Percentiles rank a stretch among this genome's conserved stretches.
Evolutionary conservation across 1,140 invertebrate genomes (phyloP).

Genomic region (Arctopsyche grandis): DNA sequence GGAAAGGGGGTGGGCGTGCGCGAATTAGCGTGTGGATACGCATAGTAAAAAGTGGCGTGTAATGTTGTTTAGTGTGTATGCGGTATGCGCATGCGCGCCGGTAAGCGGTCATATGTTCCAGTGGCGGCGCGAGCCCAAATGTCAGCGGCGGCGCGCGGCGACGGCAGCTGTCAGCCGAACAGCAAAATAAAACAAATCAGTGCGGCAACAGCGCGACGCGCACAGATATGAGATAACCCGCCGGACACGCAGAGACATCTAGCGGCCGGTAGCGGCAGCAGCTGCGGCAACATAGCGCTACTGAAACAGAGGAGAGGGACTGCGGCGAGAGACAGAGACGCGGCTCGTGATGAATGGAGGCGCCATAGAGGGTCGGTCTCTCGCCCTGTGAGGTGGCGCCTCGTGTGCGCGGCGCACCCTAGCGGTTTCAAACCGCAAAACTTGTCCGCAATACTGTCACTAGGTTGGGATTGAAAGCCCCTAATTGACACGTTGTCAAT

Average conservation of each 20-base stretch:
- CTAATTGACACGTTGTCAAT: too few species aligned
- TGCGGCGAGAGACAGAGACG: background rate
- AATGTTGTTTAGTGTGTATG: background rate
- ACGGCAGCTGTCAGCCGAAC: conserved; percentile 19
- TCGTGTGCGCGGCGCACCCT: too few species aligned
- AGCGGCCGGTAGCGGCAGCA: conserved; percentile 7
- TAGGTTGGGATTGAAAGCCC: too few species aligned
- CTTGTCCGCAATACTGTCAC: too few species aligned
- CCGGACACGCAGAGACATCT: conserved; percentile 21
- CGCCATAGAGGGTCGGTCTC: background rate
- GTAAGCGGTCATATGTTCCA: background rate
- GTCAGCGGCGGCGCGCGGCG: background rate
- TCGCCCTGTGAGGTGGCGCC: background rate
- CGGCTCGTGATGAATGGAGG: conserved; percentile 15
- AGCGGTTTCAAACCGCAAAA: background rate
- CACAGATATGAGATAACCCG: background rate
- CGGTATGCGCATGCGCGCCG: background rate
- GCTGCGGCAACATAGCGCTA: background rate
- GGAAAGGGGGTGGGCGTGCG: too few species aligned
- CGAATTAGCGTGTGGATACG: too few species aligned
- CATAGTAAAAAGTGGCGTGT: too few species aligned
- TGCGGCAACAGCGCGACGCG: conserved; percentile 6
- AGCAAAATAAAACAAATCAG: conserved; percentile 23
- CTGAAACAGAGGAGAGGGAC: background rate
- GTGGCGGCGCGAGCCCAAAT: conserved; percentile 2